A percentile compares a stretch with the other conserved stretches of the same genome.
phyloP scores from a whole-genome alignment of 2,888 invertebrate genomes.

The Pteria penguin region DNA sequence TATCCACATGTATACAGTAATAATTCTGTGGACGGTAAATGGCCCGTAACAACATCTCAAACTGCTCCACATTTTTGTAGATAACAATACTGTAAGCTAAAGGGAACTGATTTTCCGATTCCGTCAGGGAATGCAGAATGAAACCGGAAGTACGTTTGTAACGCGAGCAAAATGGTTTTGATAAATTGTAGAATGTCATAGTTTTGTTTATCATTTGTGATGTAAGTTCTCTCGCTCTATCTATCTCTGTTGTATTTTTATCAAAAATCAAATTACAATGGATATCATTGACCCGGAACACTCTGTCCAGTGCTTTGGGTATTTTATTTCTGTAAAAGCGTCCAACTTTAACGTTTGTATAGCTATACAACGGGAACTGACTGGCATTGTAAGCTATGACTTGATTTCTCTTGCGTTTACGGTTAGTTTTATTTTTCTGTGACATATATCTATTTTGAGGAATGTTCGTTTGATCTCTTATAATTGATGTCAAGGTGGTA shows the following conservation, averaged over 20 bases:
- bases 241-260: neutral
- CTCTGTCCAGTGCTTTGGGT: no score
- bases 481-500: no score
- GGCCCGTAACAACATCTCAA: constrained; percentile 69
- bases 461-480: no score
- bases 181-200: neutral
- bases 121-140: constrained; percentile 55
- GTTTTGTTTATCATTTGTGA: no score
- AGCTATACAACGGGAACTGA: no score
- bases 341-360: no score
- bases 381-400: no score
- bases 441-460: no score
- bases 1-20: constrained; percentile 77
- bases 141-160: constrained; percentile 53
- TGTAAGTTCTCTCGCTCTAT: neutral
- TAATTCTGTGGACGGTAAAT: constrained; percentile 77
- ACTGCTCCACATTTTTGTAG: constrained; percentile 70
- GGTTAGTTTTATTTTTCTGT: no score
- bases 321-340: no score
- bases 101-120: constrained; percentile 65
- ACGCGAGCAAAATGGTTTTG: constrained; percentile 47
- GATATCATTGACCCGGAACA: neutral
- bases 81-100: constrained; percentile 73
- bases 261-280: neutral
- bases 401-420: no score